These are phyloP conservation scores for Corythaixoides concolor DNA, from an alignment of 2,113 vertebrate species.

Conservation along the genomic window DNA sequence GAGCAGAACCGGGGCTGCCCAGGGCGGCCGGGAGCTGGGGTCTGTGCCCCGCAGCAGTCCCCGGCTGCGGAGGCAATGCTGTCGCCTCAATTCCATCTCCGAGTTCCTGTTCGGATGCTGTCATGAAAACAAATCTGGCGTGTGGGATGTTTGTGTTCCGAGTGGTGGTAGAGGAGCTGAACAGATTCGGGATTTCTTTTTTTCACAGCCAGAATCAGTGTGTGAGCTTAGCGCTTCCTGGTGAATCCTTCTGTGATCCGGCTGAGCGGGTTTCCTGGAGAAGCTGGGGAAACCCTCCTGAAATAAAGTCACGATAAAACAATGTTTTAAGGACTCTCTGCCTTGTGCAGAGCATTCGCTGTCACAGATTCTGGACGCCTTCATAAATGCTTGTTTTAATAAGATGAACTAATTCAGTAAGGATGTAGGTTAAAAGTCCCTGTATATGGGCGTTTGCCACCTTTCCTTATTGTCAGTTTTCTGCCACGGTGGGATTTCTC, in stretches of 20 bases:
- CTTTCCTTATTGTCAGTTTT: background rate
- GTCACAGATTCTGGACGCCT: background rate
- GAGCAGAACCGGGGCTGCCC: background rate
- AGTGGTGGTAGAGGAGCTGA: background rate
- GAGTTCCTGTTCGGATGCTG: background rate
- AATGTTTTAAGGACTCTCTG: background rate
- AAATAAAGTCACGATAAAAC: background rate
- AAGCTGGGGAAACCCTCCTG: background rate
- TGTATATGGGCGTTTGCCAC: fast-evolving
- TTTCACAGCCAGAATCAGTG: background rate
- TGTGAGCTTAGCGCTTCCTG: background rate
- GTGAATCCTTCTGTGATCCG: background rate
- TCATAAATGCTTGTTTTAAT: background rate
- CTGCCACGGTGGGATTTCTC: background rate
- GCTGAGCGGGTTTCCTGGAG: background rate
- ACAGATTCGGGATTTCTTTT: background rate
- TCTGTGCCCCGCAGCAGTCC: background rate
- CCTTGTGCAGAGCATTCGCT: background rate
- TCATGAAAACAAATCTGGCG: background rate
- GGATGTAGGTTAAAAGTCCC: background rate
- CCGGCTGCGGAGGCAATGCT: background rate
- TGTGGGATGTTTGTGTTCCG: background rate
- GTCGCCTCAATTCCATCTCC: background rate
- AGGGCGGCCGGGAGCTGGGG: background rate
- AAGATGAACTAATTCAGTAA: background rate